Evolutionary conservation across 2,797 vertebrate species (phyloP).

Genomic region (Liparis tanakae): DNA sequence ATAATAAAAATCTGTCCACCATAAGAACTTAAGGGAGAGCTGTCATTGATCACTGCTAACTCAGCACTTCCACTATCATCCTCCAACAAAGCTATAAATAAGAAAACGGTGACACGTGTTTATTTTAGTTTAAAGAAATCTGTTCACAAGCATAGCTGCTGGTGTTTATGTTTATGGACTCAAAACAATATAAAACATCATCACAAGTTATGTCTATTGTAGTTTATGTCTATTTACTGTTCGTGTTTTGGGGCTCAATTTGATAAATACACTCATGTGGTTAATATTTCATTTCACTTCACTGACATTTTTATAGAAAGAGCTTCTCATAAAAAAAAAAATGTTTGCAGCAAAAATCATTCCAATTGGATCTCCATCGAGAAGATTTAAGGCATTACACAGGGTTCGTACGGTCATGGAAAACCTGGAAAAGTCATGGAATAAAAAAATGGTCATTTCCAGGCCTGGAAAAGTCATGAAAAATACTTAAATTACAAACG

Average conservation of each 20-base stretch:
- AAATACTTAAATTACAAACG: too few species aligned
- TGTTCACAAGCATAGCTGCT: neutral
- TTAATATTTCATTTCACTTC: neutral
- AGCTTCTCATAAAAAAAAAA: neutral
- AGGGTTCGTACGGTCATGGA: too few species aligned
- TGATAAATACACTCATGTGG: neutral
- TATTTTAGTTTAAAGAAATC: neutral
- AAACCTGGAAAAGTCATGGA: too few species aligned
- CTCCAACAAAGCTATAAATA: conserved; percentile 4
- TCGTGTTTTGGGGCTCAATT: neutral
- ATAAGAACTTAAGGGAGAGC: conserved; percentile 8
- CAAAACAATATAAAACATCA: neutral
- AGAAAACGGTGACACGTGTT: neutral
- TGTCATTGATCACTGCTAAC: conserved; percentile 24
- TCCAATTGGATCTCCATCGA: too few species aligned
- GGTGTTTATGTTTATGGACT: too few species aligned
- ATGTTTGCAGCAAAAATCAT: too few species aligned
- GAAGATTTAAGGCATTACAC: neutral
- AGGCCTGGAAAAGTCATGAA: too few species aligned
- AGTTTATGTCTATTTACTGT: neutral
- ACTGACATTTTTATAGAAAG: neutral
- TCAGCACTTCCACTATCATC: neutral
- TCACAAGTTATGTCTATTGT: neutral
- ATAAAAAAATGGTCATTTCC: too few species aligned
- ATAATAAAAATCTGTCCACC: conserved; percentile 13